Base-by-base conservation (phyloP, 2,797 vertebrate genomes). In the Melanotaenia boesemani region DNA sequence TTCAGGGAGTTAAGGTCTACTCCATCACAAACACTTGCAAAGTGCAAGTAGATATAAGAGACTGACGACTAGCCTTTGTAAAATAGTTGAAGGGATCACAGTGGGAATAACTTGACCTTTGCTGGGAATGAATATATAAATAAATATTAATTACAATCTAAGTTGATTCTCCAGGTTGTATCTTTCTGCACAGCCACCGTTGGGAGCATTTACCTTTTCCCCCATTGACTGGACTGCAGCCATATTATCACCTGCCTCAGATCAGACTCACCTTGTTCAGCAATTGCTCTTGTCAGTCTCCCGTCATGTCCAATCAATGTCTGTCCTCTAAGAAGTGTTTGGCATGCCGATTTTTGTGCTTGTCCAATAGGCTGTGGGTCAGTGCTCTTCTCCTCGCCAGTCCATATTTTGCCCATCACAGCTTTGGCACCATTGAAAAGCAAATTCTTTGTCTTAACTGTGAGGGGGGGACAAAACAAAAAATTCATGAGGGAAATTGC, bases 391-490 rank as follows among this genome's bases (percentile, higher is more conserved):
- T 87, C 88, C 37, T 91, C 91, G 1, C 77, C 87, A 0, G 89
- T 92, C 93, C 93, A 94, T 30, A 94, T 60, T 75, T 82, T 92
- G 1, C 75, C 89, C 92, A 94, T 92, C 59, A 94, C 79, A 0
- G 92, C 87, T 59, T 90, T 93, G n/a, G 95, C 92, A 2, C 95
- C 95, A 1, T 48, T 94, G 48, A 95, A 95, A 1, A 96, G 94
- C 55, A 95, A 56, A 41, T 82, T 92, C 61, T 92, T 95, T 0
- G 95, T 96, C 78, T 95, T 96, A 15, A 90, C 95, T 96, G 60
- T 2, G 39, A 65, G 6, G 5, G 24, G 26, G 16, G n/a, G n/a
- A n/a, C n/a, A 62, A 0, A 18, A 5, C 48, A 12, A 16, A 8
- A 2, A 65, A 13, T 13, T 30, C n/a, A 32, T 22, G 12, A 20